Evolutionary conservation across 1,140 invertebrate genomes (phyloP), one percentile per base, ranked within the genome.

Genomic region (Pseudomyrmex gracilis): DNA sequence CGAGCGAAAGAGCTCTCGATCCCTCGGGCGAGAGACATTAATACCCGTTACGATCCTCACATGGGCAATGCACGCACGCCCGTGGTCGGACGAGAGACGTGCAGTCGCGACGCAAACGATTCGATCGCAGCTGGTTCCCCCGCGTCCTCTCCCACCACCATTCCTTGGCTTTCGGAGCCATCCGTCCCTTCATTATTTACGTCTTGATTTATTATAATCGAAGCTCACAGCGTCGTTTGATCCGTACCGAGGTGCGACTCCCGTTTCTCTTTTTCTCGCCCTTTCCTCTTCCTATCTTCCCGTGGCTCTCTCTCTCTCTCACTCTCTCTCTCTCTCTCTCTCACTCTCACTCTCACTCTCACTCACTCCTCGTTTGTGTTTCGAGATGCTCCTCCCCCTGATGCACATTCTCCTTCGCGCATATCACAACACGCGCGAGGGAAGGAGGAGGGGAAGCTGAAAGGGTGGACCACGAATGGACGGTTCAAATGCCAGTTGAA

Each of bases 201-300:
- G 91, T 92, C 88, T 93, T 93, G 93, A 93, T 94, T 94, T 94
- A 94, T 94, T 93, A 93, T 93, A 93, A 94, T 94, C 93, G 93
- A 94, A 90, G 87, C 89, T 89, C 87, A 67, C 61, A 89, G 84
- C 83, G 78, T 87, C 90, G 91, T 93, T 93, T 93, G 91, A 93
- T 92, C 90, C 91, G 83, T 83, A 90, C 90, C 90, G 91, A 90
- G 89, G 82, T 85, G 80, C 83, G 88, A 73, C 68, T 64, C 34
- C 49, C 63, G 49, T 78, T 77, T 82, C 45, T 83, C 84, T 83
- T 82, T 66, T 71, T 64, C 68, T 58, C 43, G 49, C 49, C 60
- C 67, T 58, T 53, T 53, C 47, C 45, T 22, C 34, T 70, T 70
- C 47, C 2, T 22, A 49, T 49, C 22, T 34, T 73, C 34, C 17